phyloP scores from a whole-genome alignment of 2,797 vertebrate species.

The Macropodus opercularis region DNA sequence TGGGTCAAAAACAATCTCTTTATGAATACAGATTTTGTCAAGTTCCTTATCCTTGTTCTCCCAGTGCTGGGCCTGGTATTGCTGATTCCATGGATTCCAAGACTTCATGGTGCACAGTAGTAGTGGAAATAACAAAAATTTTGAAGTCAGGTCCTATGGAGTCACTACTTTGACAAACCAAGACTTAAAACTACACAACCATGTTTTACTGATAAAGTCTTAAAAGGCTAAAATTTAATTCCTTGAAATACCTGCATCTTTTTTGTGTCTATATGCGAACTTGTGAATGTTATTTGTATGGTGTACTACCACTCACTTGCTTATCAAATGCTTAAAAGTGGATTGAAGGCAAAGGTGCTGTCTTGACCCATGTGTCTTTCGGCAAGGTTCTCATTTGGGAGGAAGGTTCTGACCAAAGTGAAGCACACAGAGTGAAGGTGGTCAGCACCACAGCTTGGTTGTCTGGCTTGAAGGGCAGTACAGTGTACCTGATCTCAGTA shows the following conservation, averaged over 20 bases:
- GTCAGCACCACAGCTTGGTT: conserved; percentile 65
- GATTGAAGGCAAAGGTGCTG: not conserved
- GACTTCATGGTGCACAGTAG: conserved; percentile 3
- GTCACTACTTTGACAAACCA: conserved; percentile 1
- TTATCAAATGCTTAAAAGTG: not conserved
- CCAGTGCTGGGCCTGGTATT: conserved; percentile 25
- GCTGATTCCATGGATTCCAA: conserved; percentile 39
- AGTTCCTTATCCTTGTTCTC: conserved; percentile 34
- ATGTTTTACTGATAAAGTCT: not conserved
- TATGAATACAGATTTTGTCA: conserved; percentile 52
- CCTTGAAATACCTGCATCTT: not conserved
- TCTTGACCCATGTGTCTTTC: conserved; percentile 19
- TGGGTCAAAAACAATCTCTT: conserved; percentile 55
- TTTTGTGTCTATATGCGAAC: not conserved
- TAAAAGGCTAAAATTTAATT: not conserved
- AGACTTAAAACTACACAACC: not conserved
- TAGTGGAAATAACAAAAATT: conserved; percentile 15
- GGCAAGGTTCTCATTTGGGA: conserved; percentile 76
- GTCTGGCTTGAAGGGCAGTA: conserved; percentile 76
- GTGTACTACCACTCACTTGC: too few relatives aligned
- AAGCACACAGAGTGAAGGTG: conserved; percentile 61
- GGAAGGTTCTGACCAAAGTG: conserved; percentile 58
- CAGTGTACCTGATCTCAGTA: conserved; percentile 74
- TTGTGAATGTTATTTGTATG: too few relatives aligned
- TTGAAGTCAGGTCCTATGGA: not conserved